Evolutionary conservation across 2,888 invertebrate species (phyloP).

Genomic region (Protophormia terraenovae): DNA sequence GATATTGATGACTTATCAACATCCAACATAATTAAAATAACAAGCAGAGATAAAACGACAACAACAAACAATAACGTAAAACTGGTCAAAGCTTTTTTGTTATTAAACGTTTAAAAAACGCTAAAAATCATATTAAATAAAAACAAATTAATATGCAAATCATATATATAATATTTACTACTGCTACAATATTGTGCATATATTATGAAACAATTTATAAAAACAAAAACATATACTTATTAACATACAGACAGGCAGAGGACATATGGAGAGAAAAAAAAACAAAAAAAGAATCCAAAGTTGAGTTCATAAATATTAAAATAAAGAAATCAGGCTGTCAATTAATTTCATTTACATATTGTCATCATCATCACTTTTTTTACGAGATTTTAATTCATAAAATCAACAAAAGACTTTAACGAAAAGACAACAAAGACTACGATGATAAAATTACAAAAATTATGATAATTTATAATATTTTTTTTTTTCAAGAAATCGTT

Average conservation of each 20-base stretch:
- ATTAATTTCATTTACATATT: constrained; percentile 73
- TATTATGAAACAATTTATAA: constrained; percentile 46
- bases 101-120: neutral
- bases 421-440: neutral
- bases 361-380: constrained; percentile 66
- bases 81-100: neutral
- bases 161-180: constrained; percentile 16
- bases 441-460: neutral
- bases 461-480: constrained; percentile 16
- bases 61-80: no score
- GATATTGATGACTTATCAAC: constrained; percentile 30
- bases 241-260: neutral
- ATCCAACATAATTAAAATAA: constrained; percentile 44
- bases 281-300: neutral
- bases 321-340: constrained; percentile 74
- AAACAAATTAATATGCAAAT: constrained; percentile 63
- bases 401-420: constrained; percentile 46
- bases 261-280: neutral
- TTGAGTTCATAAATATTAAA: constrained; percentile 49
- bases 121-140: constrained; percentile 26
- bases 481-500: neutral
- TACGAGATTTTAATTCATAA: constrained; percentile 71
- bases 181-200: constrained; percentile 30
- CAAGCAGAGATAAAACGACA: neutral
- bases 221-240: neutral